Percentiles rank a stretch among this genome's conserved stretches.
Evolutionary conservation across 2,113 vertebrate genomes (phyloP).

Genomic region (Salminus brasiliensis): DNA sequence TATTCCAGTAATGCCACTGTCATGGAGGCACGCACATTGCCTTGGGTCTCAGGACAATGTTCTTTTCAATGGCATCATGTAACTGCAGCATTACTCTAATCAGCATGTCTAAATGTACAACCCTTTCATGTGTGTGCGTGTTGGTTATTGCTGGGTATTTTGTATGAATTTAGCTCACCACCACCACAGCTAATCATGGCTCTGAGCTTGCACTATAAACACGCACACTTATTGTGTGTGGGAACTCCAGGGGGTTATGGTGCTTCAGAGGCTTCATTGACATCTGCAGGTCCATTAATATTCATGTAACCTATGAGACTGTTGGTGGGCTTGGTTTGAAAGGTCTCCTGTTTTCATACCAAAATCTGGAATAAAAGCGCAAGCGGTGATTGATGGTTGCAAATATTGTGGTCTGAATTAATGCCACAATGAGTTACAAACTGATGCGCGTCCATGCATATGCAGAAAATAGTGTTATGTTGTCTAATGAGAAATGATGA

Average conservation of each 20-base stretch:
- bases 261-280: constrained; percentile 11
- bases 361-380: background rate
- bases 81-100: no score
- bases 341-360: constrained; percentile 25
- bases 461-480: constrained; percentile 1
- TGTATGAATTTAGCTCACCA: background rate
- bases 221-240: background rate
- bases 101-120: no score
- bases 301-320: constrained; percentile 36
- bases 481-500: constrained; percentile 5
- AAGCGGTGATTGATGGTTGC: constrained; percentile 27
- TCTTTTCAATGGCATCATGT: no score
- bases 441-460: background rate
- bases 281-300: constrained; percentile 39
- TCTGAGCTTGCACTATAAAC: background rate
- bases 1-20: no score
- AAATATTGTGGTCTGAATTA: constrained; percentile 14
- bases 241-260: background rate
- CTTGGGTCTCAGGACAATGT: no score
- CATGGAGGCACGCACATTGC: no score
- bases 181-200: background rate
- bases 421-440: background rate
- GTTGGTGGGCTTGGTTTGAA: constrained; percentile 11
- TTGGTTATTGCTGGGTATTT: background rate
- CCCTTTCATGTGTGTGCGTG: background rate